phyloP scores from a whole-genome alignment of 2,113 vertebrate genomes.

The Chaetura pelagica region DNA sequence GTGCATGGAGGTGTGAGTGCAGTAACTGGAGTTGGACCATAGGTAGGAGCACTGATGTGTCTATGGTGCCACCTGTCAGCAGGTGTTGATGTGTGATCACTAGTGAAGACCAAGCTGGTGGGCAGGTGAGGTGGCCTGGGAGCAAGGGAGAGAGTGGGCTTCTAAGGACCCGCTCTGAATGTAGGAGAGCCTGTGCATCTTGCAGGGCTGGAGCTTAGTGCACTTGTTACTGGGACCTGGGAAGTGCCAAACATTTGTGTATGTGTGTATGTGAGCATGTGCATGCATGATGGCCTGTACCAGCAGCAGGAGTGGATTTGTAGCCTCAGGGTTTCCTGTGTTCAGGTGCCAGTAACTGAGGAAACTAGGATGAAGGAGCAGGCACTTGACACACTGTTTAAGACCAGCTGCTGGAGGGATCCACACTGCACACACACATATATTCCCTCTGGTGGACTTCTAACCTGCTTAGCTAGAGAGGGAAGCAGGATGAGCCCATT shows the following conservation, averaged over 20 bases:
- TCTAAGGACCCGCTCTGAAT: not conserved
- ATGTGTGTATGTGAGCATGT: accelerated
- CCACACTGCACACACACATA: no score
- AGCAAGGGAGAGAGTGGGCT: not conserved
- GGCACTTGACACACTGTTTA: not conserved
- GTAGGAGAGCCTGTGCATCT: not conserved
- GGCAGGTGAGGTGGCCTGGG: not conserved
- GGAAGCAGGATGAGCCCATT: not conserved
- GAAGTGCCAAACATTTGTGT: not conserved
- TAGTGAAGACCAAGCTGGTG: not conserved
- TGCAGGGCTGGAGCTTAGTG: not conserved
- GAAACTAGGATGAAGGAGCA: not conserved
- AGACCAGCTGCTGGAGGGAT: not conserved
- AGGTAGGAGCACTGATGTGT: no score
- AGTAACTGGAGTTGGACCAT: accelerated
- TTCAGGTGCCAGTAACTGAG: not conserved
- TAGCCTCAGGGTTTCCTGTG: not conserved
- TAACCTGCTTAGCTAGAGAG: not conserved
- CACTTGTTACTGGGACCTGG: not conserved
- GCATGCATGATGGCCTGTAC: accelerated
- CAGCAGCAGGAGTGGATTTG: not conserved
- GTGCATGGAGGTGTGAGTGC: not conserved
- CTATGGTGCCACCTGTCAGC: accelerated
- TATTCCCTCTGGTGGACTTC: not conserved
- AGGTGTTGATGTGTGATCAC: accelerated